Evolutionary conservation across 2,888 invertebrate genomes (phyloP).

Genomic region (Drosophila fulvimacula): DNA sequence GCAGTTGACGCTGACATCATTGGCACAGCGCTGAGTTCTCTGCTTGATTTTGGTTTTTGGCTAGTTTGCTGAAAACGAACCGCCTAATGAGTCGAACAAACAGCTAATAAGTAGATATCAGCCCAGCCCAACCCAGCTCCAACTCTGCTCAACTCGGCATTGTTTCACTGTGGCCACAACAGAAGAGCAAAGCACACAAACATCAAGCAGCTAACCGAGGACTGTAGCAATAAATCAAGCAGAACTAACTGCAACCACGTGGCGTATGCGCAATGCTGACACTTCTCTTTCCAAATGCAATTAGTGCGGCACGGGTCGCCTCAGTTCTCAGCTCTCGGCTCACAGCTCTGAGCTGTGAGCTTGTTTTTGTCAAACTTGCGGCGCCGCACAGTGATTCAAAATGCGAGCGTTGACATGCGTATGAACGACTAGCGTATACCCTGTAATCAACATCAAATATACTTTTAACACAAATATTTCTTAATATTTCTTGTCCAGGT

Average conservation of each 20-base stretch:
- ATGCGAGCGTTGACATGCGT: too few species aligned
- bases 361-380: slow-evolving; percentile 48
- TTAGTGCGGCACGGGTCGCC: slow-evolving; percentile 38
- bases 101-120: slow-evolving; percentile 38
- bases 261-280: slow-evolving; percentile 67
- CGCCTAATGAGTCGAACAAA: slow-evolving; percentile 41
- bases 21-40: not conserved
- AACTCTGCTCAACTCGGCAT: not conserved
- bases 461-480: too few species aligned
- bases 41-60: not conserved
- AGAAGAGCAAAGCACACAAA: not conserved
- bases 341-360: slow-evolving; percentile 2
- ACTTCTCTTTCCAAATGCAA: slow-evolving; percentile 55
- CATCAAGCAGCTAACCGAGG: not conserved
- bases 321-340: slow-evolving; percentile 3
- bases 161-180: slow-evolving; percentile 25
- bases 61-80: not conserved
- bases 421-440: not conserved
- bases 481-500: too few species aligned
- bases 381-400: slow-evolving; percentile 56
- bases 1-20: slow-evolving; percentile 22
- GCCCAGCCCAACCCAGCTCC: not conserved
- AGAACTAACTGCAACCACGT: slow-evolving; percentile 57
- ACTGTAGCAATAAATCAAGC: slow-evolving; percentile 51
- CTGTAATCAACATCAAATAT: not conserved